These are phyloP conservation scores for Osmerus eperlanus DNA, from an alignment of 2,113 vertebrate genomes.

Conservation along the genomic window DNA sequence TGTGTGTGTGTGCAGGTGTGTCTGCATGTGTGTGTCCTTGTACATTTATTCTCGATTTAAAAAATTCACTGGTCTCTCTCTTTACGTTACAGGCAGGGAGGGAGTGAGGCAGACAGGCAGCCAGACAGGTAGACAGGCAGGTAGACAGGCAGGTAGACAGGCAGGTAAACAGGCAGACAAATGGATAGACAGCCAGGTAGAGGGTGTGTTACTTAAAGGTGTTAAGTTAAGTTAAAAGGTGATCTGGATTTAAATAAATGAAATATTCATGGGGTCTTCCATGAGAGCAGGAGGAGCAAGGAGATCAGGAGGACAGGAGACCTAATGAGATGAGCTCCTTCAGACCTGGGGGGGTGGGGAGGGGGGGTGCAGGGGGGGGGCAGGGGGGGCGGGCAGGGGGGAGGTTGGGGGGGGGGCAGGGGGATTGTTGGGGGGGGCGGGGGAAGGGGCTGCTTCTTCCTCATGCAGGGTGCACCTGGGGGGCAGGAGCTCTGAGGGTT, in stretches of 20 bases:
- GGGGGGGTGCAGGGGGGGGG: background rate
- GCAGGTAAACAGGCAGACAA: background rate
- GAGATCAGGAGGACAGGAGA: conserved; percentile 53
- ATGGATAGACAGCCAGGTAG: conserved; percentile 11
- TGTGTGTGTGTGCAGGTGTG: conserved; percentile 17
- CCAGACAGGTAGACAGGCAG: too few species aligned
- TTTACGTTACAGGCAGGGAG: too few species aligned
- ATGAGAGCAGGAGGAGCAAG: conserved; percentile 53
- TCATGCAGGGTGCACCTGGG: too few species aligned
- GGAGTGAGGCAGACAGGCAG: too few species aligned
- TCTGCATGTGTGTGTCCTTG: too few species aligned
- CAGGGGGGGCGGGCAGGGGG: background rate
- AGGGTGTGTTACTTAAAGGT: conserved; percentile 30
- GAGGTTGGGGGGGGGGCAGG: background rate
- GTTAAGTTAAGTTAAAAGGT: conserved; percentile 43
- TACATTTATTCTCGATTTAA: too few species aligned
- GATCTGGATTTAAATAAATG: conserved; percentile 53
- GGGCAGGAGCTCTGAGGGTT: too few species aligned
- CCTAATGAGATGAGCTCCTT: conserved; percentile 63
- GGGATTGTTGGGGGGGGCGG: too few species aligned
- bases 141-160: background rate
- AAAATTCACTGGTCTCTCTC: too few species aligned
- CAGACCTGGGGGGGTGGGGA: conserved; percentile 10
- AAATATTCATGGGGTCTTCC: conserved; percentile 62
- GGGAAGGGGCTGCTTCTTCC: background rate